Base-by-base conservation (phyloP, 2,113 vertebrate species). In the Ochotona princeps region DNA sequence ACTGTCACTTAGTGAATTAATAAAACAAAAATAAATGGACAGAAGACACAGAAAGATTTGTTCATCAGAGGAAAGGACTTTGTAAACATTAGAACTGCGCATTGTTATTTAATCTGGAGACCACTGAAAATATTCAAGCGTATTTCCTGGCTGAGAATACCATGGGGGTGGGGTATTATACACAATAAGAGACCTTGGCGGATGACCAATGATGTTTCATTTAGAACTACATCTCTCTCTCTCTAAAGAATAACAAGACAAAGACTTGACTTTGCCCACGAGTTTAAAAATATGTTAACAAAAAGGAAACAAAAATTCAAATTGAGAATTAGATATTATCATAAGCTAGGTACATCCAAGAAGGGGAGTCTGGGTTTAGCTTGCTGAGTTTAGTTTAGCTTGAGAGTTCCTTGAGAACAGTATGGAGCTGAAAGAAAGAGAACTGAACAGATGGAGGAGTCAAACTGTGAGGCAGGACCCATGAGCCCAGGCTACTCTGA, bases 41-140 rank as follows among this genome's bases (percentile, higher is more conserved):
- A 61, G 51, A 88, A 90, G 20, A 86, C 13, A 89, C 35, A 75
- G 26, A 25, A 20, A 81, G 51, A 76, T 85, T 88, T 92, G 20
- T 35, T 90, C 51, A 32, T 63, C 13, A 13, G 1, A 44, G 23
- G 20, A 74, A 0, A 66, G 91, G 60, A 35, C 30, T 30, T 15
- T 67, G 35, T 74, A 51, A 70, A n/a, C 20, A 26, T 85, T 3
- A 51, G 51, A 26, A 26, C 28, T 54, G 5, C 26, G 5, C 21
- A 61, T 93, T 66, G 26, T 8, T 61, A 15, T 82, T 30, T 85
- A 57, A 65, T 28, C 51, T 74, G n/a, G 18, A 70, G 66, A 74
- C 10, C 65, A 23, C 0, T 74, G 80, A 49, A 80, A 74, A 91
- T 32, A 79, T 28, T 47, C 60, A 87, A 75, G 61, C 20, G 30